Evolutionary conservation across 2,113 vertebrate genomes (phyloP), one percentile per base, ranked within the genome.

Genomic region (Oriolus oriolus): DNA sequence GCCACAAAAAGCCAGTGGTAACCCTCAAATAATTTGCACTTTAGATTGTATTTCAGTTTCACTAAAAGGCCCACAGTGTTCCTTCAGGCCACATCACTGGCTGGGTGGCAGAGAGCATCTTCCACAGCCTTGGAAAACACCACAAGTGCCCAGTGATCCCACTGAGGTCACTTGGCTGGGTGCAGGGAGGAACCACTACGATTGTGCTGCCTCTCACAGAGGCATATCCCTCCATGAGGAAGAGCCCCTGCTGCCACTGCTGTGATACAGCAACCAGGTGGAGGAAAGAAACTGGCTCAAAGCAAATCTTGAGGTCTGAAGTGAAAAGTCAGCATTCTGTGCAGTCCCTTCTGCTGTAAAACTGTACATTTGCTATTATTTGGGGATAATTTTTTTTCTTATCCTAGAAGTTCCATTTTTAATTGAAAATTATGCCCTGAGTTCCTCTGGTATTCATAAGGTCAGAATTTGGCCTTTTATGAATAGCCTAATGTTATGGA

Each of bases 111-210:
- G 3, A 1, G 33, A 47, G 54, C 39, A 49, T 49, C 61, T 24
- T 64, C 49, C 44, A 19, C 14, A 37, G 26, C 31, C 73, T n/a
- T 35, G n/a, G n/a, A 12, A 57, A 57, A 11, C 24, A 42, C 10
- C 33, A 5, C 0, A 3, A 60, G 45, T 69, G 31, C 28, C n/a
- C 30, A 0, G 0, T 33, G 16, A 33, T 27, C 49, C 54, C 61
- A 15, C 44, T 5, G n/a, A 49, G 49, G 45, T 30, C 26, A 6
- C n/a, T 23, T 60, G 7, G 24, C 10, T 24, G 54, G 20, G 42
- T 20, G 23, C 45, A 35, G 63, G 30, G 31, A 45, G 23, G 63
- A 53, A 2, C 12, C 4, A 4, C 31, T 23, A 1, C 11, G 6
- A 2, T 3, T 22, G 31, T 3, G 3, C 22, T 87, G 31, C 59